Base-by-base conservation (phyloP, 1,140 invertebrate genomes). In the Hylyphantes graminicola region DNA sequence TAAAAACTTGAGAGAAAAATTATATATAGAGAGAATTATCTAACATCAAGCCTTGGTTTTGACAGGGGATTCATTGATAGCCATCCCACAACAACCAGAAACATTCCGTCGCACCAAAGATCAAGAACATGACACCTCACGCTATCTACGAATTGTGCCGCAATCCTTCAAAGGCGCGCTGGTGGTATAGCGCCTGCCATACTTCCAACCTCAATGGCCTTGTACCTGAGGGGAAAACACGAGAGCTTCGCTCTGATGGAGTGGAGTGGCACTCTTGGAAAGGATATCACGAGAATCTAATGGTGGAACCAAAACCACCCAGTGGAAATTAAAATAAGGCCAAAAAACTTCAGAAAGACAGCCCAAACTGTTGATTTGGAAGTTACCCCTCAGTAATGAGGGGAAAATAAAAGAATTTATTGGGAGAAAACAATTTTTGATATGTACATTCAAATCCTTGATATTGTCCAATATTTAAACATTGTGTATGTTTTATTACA, bases 161-260 rank as follows among this genome's bases (percentile, higher is more conserved):
- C 5, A 50, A 13, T 11, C 12, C 0, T 88, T 83, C 63, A 80
- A 87, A 79, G 88, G 87, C 11, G 88, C n/a, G 72, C 0, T 88
- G 87, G 88, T 88, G 88, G 88, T 88, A 88, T 64, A 50, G 59
- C 17, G 67, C 61, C 3, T 88, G 88, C 63, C 87, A 88, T 72
- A 7, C 48, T 11, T 85, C 87, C 21, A 88, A 88, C 50, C 76
- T 88, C 3, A 88, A 88, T 79, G 88, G 87, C 0, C n/a, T 53
- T 82, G 0, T 86, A 86, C 54, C 65, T 86, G 11, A n/a, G 48
- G n/a, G 86, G 86, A 61, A 35, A 77, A 7, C 85, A 86, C 9
- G 79, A 48, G 10, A 54, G 73, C 8, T 86, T 74, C 15, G 87
- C 87, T n/a, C n/a, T 53, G 85, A 87, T 55, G 87, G 87, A 0